Conservation (phyloP, 2,113 vertebrate genomes). For the Melanostigma gelatinosum region DNA sequence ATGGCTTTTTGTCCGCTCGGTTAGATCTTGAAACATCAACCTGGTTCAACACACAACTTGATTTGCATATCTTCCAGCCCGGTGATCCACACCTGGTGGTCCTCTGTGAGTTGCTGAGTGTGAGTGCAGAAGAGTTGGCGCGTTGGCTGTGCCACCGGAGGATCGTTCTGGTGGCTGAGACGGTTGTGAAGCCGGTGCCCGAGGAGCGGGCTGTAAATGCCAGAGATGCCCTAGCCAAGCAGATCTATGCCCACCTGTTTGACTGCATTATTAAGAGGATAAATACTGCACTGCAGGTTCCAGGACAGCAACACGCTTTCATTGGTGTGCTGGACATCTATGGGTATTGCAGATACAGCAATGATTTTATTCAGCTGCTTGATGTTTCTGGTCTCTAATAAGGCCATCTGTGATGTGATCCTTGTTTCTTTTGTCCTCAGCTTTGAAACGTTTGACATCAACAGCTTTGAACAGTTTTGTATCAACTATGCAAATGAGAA, state of each 20-base stretch:
- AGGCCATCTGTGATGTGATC: neutral
- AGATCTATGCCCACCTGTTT: conserved; percentile 94
- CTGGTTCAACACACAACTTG: neutral
- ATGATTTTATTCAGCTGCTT: neutral
- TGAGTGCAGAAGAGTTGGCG: conserved; percentile 76
- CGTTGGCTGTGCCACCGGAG: conserved; percentile 91
- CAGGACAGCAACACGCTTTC: conserved; percentile 92
- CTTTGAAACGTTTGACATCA: conserved; percentile 98
- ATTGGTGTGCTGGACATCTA: conserved; percentile 99
- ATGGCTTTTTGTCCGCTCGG: neutral
- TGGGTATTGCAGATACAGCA: conserved; percentile 83
- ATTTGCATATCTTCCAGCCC: conserved; percentile 71
- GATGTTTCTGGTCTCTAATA: neutral
- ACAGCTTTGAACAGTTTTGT: conserved; percentile 99
- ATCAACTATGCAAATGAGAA: conserved; percentile 99
- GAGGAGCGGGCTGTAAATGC: conserved; percentile 87
- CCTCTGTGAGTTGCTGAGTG: conserved; percentile 89
- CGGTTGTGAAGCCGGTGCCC: conserved; percentile 90
- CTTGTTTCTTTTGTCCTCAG: conserved; percentile 74
- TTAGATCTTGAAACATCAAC: conserved; percentile 7
- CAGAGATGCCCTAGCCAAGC: conserved; percentile 94
- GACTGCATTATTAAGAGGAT: conserved; percentile 91
- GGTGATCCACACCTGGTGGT: conserved; percentile 86
- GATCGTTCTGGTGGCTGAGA: conserved; percentile 89
- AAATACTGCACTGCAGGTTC: conserved; percentile 89